Base-by-base conservation (phyloP, 2,113 vertebrate genomes). In the Lepisosteus osseus region DNA sequence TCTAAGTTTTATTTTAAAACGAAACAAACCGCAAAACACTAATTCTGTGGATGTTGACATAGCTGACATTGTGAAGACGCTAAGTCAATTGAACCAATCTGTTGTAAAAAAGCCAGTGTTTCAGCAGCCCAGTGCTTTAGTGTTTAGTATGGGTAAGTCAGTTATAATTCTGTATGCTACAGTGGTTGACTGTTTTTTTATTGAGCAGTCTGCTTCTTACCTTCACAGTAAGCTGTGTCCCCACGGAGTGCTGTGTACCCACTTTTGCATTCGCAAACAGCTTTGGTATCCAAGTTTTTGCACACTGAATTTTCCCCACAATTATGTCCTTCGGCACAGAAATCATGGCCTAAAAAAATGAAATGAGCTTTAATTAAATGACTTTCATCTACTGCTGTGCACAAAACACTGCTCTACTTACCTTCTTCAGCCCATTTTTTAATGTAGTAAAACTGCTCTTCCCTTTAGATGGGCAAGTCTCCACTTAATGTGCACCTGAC, bases 221-320 rank as follows among this genome's bases (percentile, higher is more conserved):
- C 97, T 94, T 99, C 94, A 76, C 97, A 99, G 78, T 95, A 94
- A 0, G 95, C 91, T 0, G 94, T 83, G 75, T 99, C 95, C 71
- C 95, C 95, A 15, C 95, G 95, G 72, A 93, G 80, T 66, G 95
- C 92, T 3, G 93, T 86, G 17, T 91, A 99, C 55, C 97, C 97
- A 0, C 74, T 95, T 87, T 91, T 94, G 86, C 97, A 99, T 78
- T 96, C 94, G 70, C 97, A 99, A 44, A 95, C 93, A 0, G 96
- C 95, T 90, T 93, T 95, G 3, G 93, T 95, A 83, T 95, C 94
- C 90, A 88, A 90, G 83, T 97, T 99, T 86, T 92, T 95, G 82
- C 97, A 99, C 71, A 95, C 92, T 0, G 97, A 96, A 75, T 99
- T 98, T 84, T 97, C 95, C 72, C 96, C 95, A 86, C 97, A 99